Conservation (phyloP, 2,888 invertebrate species). For the Drosophila cognata region DNA sequence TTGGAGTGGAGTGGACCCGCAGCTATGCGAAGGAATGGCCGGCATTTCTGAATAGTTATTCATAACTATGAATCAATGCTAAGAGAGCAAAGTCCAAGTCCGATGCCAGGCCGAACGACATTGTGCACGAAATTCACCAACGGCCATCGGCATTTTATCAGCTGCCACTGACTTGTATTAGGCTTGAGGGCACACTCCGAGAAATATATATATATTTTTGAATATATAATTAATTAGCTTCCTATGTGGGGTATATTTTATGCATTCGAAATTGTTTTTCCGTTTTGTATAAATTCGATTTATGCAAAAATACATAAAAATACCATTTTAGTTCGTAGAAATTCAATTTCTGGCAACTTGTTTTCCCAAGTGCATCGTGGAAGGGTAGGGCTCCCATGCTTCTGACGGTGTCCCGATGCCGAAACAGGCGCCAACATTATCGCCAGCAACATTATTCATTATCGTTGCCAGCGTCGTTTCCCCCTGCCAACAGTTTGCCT, state of each 20-base stretch:
- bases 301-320: background rate
- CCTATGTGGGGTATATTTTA: background rate
- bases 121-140: conserved; percentile 54
- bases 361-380: conserved; percentile 9
- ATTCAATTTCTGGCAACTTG: background rate
- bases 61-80: conserved; percentile 73
- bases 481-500: conserved; percentile 7
- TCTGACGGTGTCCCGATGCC: conserved; percentile 46
- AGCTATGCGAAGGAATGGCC: conserved; percentile 3
- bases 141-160: conserved; percentile 63
- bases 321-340: background rate
- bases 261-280: background rate
- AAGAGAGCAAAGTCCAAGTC: conserved; percentile 64
- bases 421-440: conserved; percentile 71
- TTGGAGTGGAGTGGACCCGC: background rate
- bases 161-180: conserved; percentile 16
- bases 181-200: conserved; percentile 6
- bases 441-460: conserved; percentile 73
- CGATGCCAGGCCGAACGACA: conserved; percentile 23
- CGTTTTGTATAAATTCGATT: background rate
- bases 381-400: conserved; percentile 25
- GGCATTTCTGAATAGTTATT: conserved; percentile 68
- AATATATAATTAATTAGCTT: background rate
- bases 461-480: conserved; percentile 41
- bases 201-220: background rate